Evolutionary conservation across 2,888 invertebrate genomes (phyloP).

Genomic region (Drosophila antonietae): DNA sequence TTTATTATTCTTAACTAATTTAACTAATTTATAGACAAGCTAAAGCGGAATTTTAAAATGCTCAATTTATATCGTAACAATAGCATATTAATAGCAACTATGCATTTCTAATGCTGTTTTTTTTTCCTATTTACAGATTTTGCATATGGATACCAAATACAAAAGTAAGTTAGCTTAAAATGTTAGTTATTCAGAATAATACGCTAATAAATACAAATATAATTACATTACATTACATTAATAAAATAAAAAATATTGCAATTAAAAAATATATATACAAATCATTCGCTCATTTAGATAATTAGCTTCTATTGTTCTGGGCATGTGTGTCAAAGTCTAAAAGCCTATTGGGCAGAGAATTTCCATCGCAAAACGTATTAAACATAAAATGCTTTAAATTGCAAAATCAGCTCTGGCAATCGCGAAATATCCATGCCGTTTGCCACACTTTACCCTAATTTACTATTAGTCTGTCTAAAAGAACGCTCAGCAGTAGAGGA

Average conservation of each 20-base stretch:
- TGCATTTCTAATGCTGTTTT: neutral
- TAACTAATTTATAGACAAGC: no score
- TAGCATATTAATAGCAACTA: neutral
- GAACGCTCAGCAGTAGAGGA: neutral
- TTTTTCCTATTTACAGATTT: conserved; percentile 50
- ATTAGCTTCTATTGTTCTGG: neutral
- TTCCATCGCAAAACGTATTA: neutral
- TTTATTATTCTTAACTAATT: no score
- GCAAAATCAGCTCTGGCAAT: neutral
- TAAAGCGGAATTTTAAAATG: no score
- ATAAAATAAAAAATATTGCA: no score
- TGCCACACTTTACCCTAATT: neutral
- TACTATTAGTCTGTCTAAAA: neutral
- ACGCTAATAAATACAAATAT: no score
- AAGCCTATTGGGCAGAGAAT: neutral
- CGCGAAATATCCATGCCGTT: neutral
- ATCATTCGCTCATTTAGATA: neutral
- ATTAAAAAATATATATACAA: neutral
- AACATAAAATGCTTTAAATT: neutral
- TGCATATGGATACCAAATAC: conserved; percentile 53
- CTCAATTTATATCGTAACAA: neutral
- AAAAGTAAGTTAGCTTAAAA: conserved; percentile 46
- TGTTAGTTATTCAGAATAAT: no score
- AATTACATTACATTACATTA: no score
- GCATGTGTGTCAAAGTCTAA: neutral